These are phyloP conservation scores for Drosophila gaucha DNA, from an alignment of 2,888 invertebrate genomes.

Conservation along the genomic window DNA sequence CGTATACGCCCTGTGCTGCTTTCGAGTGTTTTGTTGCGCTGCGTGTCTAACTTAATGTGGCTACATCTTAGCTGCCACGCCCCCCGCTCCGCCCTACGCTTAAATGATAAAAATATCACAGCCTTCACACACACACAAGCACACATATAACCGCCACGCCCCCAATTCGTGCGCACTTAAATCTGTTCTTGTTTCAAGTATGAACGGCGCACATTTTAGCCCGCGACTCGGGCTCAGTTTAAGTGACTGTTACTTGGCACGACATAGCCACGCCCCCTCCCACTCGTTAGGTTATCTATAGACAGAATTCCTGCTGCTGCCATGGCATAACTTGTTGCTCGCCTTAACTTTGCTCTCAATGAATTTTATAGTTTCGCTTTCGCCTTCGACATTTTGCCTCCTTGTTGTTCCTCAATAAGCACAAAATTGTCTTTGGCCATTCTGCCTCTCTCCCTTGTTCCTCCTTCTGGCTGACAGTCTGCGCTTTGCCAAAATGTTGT, in stretches of 20 bases:
- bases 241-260: slow-evolving; percentile 75
- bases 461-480: not conserved
- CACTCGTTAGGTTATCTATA: not conserved
- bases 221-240: slow-evolving; percentile 49
- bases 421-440: slow-evolving; percentile 21
- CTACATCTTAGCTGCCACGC: slow-evolving; percentile 36
- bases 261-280: slow-evolving; percentile 27
- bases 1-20: slow-evolving; percentile 52
- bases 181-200: slow-evolving; percentile 72
- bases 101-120: slow-evolving; percentile 48
- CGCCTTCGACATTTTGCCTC: slow-evolving; percentile 42
- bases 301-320: not conserved
- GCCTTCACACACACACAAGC: slow-evolving; percentile 24
- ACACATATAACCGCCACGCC: slow-evolving; percentile 22
- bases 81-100: slow-evolving; percentile 8
- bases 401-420: slow-evolving; percentile 25
- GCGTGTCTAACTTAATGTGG: slow-evolving; percentile 59
- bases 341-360: slow-evolving; percentile 76
- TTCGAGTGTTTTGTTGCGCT: slow-evolving; percentile 65
- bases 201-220: slow-evolving; percentile 62
- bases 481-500: slow-evolving; percentile 42
- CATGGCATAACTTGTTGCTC: slow-evolving; percentile 67
- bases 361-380: slow-evolving; percentile 73
- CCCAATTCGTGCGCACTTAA: slow-evolving; percentile 60
- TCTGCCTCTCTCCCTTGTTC: not conserved